These are phyloP conservation scores for Channallabes apus DNA, from an alignment of 2,797 vertebrate species.

Conservation along the genomic window DNA sequence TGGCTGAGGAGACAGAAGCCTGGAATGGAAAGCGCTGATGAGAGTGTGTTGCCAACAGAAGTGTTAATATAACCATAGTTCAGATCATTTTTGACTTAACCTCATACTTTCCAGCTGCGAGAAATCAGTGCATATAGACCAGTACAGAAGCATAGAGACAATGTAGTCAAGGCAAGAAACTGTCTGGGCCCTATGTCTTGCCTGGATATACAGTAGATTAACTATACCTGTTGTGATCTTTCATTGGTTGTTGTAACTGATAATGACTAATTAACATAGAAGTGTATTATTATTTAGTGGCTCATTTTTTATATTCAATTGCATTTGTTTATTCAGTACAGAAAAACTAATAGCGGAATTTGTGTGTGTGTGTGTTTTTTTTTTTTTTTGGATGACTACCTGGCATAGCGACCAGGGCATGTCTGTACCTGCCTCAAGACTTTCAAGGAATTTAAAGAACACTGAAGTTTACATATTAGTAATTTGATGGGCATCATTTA, in stretches of 20 bases:
- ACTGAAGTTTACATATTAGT: conserved; percentile 12
- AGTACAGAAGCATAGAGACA: neutral
- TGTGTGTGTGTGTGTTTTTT: neutral
- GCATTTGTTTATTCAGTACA: neutral
- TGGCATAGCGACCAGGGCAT: conserved; percentile 13
- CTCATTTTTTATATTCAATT: neutral
- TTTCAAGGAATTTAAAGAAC: conserved; percentile 6
- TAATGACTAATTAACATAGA: neutral
- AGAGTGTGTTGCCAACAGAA: too few species aligned
- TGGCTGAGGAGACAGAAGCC: too few species aligned
- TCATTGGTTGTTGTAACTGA: neutral
- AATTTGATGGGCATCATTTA: neutral
- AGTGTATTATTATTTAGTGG: neutral
- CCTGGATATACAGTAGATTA: too few species aligned
- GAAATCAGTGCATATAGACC: neutral
- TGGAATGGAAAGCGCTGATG: too few species aligned
- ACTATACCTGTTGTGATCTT: neutral
- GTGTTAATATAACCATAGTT: too few species aligned
- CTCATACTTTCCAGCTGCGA: neutral
- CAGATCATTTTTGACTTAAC: too few species aligned
- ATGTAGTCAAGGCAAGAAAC: neutral
- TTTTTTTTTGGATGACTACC: too few species aligned
- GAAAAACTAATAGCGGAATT: neutral
- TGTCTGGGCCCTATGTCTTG: neutral
- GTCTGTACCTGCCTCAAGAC: conserved; percentile 17